Base-by-base conservation (phyloP, 2,888 invertebrate species). In the Lepas anatifera region DNA sequence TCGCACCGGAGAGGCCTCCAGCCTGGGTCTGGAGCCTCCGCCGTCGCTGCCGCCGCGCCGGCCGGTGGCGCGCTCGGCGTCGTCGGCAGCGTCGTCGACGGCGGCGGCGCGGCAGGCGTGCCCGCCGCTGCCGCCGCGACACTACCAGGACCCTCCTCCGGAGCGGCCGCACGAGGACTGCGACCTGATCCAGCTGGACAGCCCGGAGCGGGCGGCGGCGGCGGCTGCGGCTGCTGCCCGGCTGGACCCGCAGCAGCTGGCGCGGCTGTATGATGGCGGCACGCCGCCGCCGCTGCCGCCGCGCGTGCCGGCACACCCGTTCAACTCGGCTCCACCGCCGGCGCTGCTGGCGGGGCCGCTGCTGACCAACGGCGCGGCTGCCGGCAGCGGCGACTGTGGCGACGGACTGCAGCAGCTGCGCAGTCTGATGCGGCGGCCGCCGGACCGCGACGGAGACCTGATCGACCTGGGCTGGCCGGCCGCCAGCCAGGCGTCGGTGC, bases 401-500 rank as follows among this genome's bases (percentile, higher is more conserved):
- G 8, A 8, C 18, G 32, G 32, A 22, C 22, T 58, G 32, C 25
- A 58, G 16, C 4, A 13, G 58, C 35, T 58, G 22, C 58, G 58
- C 4, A 35, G 13, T 3, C 3, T 58, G 32, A 37, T 66, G 39
- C 39, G 37, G 39, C 22, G 22, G 39, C 39, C 39, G 27, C 66
- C 25, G 13, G 8, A 25, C 39, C n/a, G n/a, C 13, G 18, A 66
- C 39, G 66, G 39, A 0, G 27, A 66, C 25, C 66, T 66, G 66
- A 66, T 66, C 25, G 39, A 66, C 39, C 66, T 66, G 25, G 66
- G 66, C 39, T 16, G 27, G 25, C 39, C 39, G 66, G 27, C 25
- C 25, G n/a, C 66, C 25, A 83, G 82, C 75, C 82, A 79, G 73
- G 81, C 81, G 74, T 84, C 81, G 75, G 84, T 83, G 63, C 79